Percentiles rank a stretch among this genome's conserved stretches.
phyloP scores from a whole-genome alignment of 1,140 invertebrate species.

The Oscheius sp. region DNA sequence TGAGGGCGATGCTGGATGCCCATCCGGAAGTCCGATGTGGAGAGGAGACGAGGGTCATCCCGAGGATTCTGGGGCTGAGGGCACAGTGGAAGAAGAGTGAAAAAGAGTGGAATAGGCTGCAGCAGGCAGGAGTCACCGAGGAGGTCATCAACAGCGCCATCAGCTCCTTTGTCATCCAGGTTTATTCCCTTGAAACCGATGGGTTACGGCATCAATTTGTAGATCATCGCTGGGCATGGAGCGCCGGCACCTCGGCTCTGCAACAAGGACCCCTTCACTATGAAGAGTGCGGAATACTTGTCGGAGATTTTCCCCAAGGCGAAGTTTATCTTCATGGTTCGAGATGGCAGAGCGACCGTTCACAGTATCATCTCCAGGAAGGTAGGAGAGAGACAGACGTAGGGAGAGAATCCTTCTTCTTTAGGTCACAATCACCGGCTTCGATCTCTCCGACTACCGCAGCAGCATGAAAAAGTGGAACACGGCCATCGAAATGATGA shows the following conservation, averaged over 20 bases:
- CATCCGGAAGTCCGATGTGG: conserved; percentile 88
- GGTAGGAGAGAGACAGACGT: conserved; percentile 3
- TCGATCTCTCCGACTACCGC: conserved; percentile 85
- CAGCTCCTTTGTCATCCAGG: conserved; percentile 22
- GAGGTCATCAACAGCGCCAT: conserved; percentile 22
- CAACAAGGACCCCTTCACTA: conserved; percentile 30
- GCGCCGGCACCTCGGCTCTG: conserved; percentile 17
- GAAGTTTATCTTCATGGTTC: conserved; percentile 32
- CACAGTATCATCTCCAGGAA: conserved; percentile 30
- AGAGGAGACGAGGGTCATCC: conserved; percentile 28
- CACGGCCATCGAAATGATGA: conserved; percentile 86
- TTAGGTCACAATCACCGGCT: conserved; percentile 76
- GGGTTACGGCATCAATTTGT: background rate
- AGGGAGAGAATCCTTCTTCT: background rate
- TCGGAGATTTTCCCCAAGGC: conserved; percentile 19
- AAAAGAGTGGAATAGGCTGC: conserved; percentile 20
- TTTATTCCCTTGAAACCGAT: background rate
- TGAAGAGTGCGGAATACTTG: conserved; percentile 7
- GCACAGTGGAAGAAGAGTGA: conserved; percentile 13
- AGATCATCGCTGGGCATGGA: conserved; percentile 24
- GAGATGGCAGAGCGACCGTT: conserved; percentile 20
- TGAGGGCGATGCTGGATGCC: conserved; percentile 95
- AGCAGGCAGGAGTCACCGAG: conserved; percentile 16
- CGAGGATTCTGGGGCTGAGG: background rate
- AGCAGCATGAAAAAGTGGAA: conserved; percentile 95